Base-by-base conservation (phyloP, 2,113 vertebrate genomes). In the Tamias sibiricus region DNA sequence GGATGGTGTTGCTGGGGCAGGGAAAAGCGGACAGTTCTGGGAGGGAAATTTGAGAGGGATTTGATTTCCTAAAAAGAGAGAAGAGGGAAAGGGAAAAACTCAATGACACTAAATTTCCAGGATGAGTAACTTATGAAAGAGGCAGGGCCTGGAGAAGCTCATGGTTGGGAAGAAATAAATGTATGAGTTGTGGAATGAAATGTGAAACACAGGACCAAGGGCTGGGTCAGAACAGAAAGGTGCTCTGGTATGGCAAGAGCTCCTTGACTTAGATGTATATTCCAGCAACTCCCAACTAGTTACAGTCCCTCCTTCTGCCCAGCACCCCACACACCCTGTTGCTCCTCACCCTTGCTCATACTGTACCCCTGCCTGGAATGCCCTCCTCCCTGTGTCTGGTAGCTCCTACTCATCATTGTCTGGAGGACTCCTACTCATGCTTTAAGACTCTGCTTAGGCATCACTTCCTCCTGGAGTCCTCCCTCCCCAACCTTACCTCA, bases 391-490 rank as follows among this genome's bases (percentile, higher is more conserved):
- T 40, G 1, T 77, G 94, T 93, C 94, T 95, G 91, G 72, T 1
- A 42, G 74, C 68, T 95, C 95, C 87, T 93, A 97, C 92, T 93
- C 96, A 83, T 95, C 96, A 32, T 57, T 81, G 92, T 96, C 93
- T 91, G 91, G 90, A 24, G 80, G 30, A 69, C 92, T 91, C 92
- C 96, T 87, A 84, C 92, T 96, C 97, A 97, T 37, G 74, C 86
- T 26, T 47, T 35, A 81, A 59, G 72, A 94, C 94, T 93, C 76
- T 16, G 42, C 90, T 90, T 80, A 95, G 96, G 35, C 90, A 89
- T 91, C 86, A 66, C 68, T 83, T 94, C 97, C 86, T 91, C 75
- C 77, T 6, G 14, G 52, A 88, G 85, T 9, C 94, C 37, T 92
- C 71, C 85, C 82, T 69, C n/a, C 80, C 75, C 40, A 10, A 40